Evolutionary conservation across 2,888 invertebrate genomes (phyloP).

Genomic region (Mimachlamys varia): DNA sequence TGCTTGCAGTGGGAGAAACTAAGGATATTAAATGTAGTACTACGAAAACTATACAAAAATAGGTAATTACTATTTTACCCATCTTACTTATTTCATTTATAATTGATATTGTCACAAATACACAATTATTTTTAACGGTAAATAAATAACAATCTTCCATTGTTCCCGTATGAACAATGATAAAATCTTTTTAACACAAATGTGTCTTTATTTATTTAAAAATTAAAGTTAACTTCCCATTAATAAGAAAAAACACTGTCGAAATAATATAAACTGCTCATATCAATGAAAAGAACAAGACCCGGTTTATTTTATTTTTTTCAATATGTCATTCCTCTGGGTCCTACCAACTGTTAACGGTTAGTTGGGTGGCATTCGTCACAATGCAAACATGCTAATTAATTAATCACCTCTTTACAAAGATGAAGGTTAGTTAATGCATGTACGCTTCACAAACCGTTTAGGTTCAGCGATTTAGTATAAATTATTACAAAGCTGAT

Average conservation of each 20-base stretch:
- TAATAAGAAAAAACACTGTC: not conserved
- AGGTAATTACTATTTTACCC: slow-evolving; percentile 2
- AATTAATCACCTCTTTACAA: not conserved
- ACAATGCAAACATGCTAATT: not conserved
- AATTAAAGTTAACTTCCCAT: not conserved
- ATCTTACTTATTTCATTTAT: slow-evolving; percentile 5
- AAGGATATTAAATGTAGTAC: not conserved
- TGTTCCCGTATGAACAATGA: not conserved
- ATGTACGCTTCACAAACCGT: not conserved
- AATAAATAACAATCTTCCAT: not conserved
- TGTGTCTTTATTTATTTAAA: slow-evolving; percentile 13
- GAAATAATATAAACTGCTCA: not conserved
- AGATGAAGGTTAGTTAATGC: not conserved
- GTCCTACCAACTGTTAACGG: not conserved
- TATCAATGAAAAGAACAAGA: not conserved
- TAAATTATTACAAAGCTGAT: not conserved
- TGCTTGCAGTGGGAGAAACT: not conserved
- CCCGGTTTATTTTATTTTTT: not conserved
- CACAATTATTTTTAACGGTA: not conserved
- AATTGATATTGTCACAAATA: not conserved
- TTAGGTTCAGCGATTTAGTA: not conserved
- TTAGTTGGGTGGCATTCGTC: not conserved
- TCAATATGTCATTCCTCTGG: not conserved
- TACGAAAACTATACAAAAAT: not conserved
- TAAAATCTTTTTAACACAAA: not conserved